phyloP scores from a whole-genome alignment of 2,888 invertebrate genomes.

The Kuschelorhynchus macadamiae region DNA sequence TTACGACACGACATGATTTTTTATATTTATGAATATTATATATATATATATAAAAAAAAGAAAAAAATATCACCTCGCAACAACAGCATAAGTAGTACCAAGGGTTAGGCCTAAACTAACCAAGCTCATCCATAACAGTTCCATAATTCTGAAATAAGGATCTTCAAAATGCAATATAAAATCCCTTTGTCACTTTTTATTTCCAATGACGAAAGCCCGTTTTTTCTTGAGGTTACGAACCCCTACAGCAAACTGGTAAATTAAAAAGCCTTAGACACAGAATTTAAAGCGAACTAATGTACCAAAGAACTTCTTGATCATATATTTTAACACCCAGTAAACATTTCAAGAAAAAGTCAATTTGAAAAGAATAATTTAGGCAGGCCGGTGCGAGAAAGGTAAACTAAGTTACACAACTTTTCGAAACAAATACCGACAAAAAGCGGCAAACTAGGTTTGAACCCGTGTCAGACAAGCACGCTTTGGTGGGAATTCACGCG shows the following conservation, averaged over 20 bases:
- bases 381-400: background rate
- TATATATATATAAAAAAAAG: too few relatives aligned
- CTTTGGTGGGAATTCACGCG: conserved; percentile 27
- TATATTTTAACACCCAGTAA: too few relatives aligned
- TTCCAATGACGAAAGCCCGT: too few relatives aligned
- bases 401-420: conserved; percentile 15
- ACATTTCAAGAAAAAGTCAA: too few relatives aligned
- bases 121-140: conserved; percentile 75
- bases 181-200: background rate
- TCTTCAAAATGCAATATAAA: conserved; percentile 7
- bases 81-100: conserved; percentile 75
- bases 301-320: too few relatives aligned
- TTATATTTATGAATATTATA: too few relatives aligned
- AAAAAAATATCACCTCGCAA: conserved; percentile 68
- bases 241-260: background rate
- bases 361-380: background rate
- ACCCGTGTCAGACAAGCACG: background rate
- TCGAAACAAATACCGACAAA: conserved; percentile 12
- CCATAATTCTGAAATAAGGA: conserved; percentile 69
- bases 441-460: background rate
- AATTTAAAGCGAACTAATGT: background rate
- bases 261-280: background rate
- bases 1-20: too few relatives aligned
- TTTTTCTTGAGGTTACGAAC: background rate
- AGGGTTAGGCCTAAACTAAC: conserved; percentile 76